Evolutionary conservation across 2,113 vertebrate genomes (phyloP).

Genomic region (Anolis carolinensis): DNA sequence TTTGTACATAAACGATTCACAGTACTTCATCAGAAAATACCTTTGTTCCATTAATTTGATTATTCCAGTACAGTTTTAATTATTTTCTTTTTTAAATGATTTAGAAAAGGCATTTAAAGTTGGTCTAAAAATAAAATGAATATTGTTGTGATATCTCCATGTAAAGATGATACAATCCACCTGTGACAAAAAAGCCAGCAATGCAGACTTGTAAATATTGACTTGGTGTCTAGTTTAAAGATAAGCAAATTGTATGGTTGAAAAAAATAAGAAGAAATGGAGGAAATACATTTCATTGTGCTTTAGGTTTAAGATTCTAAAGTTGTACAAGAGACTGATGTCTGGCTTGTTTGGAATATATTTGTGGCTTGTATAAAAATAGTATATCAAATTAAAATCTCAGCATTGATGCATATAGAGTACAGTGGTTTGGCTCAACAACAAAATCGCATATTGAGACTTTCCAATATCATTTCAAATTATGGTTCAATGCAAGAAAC

Average conservation of each 20-base stretch:
- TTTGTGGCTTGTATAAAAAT: slow-evolving; percentile 7
- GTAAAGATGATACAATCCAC: slow-evolving; percentile 24
- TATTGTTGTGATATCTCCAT: slow-evolving; percentile 27
- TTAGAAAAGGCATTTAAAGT: slow-evolving; percentile 28
- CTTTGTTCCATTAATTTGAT: slow-evolving; percentile 68
- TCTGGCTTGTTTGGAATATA: too few species aligned
- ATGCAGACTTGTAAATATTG: too few species aligned
- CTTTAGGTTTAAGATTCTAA: accelerated
- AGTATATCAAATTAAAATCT: too few species aligned
- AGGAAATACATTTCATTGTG: accelerated
- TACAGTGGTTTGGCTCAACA: too few species aligned
- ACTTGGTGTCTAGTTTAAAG: neutral
- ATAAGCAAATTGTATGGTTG: slow-evolving; percentile 1
- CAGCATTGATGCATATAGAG: too few species aligned
- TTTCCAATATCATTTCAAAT: too few species aligned
- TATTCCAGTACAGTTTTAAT: slow-evolving; percentile 56
- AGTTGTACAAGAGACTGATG: neutral
- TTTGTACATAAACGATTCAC: slow-evolving; percentile 67
- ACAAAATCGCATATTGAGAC: too few species aligned
- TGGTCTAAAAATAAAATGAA: slow-evolving; percentile 42
- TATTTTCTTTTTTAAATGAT: slow-evolving; percentile 41
- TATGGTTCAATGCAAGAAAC: too few species aligned
- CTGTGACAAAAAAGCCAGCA: neutral
- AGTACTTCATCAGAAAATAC: slow-evolving; percentile 61
- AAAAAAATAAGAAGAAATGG: neutral